A percentile compares a stretch with the other conserved stretches of the same genome.
phyloP scores from a whole-genome alignment of 2,797 vertebrate genomes.

The Poliocrania exsul region DNA sequence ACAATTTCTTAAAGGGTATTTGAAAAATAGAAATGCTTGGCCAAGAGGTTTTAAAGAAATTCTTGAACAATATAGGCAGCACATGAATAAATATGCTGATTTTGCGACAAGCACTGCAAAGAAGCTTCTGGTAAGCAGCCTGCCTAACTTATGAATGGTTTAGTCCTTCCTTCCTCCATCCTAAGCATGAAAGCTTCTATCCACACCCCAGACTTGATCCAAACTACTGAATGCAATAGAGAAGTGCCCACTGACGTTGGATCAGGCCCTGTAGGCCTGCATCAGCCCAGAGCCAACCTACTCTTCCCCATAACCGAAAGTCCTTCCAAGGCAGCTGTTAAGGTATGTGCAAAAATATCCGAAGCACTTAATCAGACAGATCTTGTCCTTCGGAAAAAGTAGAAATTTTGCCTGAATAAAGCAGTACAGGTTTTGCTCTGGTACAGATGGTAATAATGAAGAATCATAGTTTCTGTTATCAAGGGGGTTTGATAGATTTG shows the following conservation, averaged over 20 bases:
- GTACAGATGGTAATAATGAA: not conserved
- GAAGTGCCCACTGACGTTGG: not conserved
- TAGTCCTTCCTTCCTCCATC: conserved; percentile 37
- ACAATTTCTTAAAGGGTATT: not conserved
- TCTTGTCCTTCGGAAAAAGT: not conserved
- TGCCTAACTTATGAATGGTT: not conserved
- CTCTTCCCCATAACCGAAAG: not conserved
- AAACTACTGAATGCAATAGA: not conserved
- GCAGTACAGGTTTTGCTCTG: not conserved
- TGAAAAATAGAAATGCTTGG: not conserved
- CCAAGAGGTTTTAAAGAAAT: not conserved
- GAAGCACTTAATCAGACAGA: not conserved
- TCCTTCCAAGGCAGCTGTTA: not conserved
- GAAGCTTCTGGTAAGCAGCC: not conserved
- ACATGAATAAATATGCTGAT: not conserved
- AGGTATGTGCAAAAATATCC: not conserved
- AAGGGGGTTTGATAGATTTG: not conserved
- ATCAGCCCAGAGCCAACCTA: not conserved
- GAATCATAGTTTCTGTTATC: not conserved
- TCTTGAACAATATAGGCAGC: not conserved
- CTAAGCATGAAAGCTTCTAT: not conserved
- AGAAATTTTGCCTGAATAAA: not conserved
- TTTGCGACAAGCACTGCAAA: not conserved
- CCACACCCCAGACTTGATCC: not conserved
- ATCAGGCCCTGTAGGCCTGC: not conserved